These are phyloP conservation scores for Triplophysa dalaica DNA, from an alignment of 2,113 vertebrate species.

Conservation along the genomic window DNA sequence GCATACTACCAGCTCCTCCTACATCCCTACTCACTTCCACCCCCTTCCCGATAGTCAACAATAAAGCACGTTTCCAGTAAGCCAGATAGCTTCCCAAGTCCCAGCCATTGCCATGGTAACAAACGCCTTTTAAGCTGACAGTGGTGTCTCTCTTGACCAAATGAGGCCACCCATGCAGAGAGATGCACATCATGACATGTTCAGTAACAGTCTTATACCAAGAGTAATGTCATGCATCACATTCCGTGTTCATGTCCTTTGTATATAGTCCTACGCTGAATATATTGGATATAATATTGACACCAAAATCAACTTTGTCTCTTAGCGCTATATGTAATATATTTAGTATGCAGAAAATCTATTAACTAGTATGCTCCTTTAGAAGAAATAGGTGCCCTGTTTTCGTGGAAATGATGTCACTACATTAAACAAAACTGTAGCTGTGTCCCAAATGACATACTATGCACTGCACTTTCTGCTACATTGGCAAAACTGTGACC, in stretches of 20 bases:
- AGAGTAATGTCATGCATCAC: not conserved
- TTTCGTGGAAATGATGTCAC: too few relatives aligned
- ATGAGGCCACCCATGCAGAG: conserved; percentile 67
- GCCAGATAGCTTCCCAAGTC: conserved; percentile 69
- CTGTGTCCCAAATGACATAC: too few relatives aligned
- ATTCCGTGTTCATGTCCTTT: not conserved
- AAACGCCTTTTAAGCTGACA: conserved; percentile 55
- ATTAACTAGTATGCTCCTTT: too few relatives aligned
- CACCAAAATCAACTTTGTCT: too few relatives aligned
- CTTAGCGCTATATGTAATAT: too few relatives aligned
- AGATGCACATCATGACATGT: conserved; percentile 12
- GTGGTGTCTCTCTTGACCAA: conserved; percentile 57
- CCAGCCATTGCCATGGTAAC: conserved; percentile 71
- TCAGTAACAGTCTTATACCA: not conserved
- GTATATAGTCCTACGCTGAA: too few relatives aligned
- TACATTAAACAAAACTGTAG: too few relatives aligned
- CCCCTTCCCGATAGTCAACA: conserved; percentile 75
- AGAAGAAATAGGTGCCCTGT: too few relatives aligned
- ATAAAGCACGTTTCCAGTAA: conserved; percentile 78
- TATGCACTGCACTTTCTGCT: too few relatives aligned
- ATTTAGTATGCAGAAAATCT: too few relatives aligned
- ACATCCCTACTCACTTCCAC: conserved; percentile 20
- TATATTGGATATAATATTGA: too few relatives aligned
- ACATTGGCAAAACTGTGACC: too few relatives aligned
- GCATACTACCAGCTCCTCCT: not conserved